Conservation (phyloP, 2,113 vertebrate species). For the Calyptommatus sinebrachiatus region DNA sequence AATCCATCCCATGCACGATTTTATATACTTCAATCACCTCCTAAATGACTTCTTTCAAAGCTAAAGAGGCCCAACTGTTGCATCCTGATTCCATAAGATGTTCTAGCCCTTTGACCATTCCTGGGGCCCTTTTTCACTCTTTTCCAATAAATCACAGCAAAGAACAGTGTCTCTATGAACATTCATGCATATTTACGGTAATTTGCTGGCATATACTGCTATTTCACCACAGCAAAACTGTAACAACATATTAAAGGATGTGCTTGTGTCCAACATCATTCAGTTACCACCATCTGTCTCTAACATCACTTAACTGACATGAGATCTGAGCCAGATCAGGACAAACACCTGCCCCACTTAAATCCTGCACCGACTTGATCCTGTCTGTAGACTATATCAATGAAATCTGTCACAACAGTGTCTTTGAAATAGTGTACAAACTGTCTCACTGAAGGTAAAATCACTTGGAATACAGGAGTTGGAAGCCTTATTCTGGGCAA, state of each 20-base stretch:
- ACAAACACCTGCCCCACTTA: slow-evolving; percentile 24
- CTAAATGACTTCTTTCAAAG: no score
- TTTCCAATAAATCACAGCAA: neutral
- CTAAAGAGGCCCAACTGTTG: no score
- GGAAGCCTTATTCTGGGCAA: no score
- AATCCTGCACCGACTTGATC: slow-evolving; percentile 35
- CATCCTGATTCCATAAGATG: no score
- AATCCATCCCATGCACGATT: no score
- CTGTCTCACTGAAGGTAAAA: slow-evolving; percentile 41
- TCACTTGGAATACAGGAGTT: slow-evolving; percentile 19
- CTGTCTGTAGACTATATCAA: slow-evolving; percentile 21
- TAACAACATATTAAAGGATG: neutral
- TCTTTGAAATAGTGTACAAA: slow-evolving; percentile 24
- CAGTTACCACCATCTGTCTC: slow-evolving; percentile 19
- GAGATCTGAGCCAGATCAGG: slow-evolving; percentile 1
- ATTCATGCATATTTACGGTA: neutral
- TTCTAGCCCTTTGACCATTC: no score
- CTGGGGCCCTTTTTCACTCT: neutral
- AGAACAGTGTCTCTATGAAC: neutral
- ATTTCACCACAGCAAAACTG: neutral
- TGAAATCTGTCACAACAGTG: slow-evolving; percentile 39
- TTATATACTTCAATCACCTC: no score
- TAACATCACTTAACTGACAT: slow-evolving; percentile 5
- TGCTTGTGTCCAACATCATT: neutral
- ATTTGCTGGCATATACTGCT: neutral